Base-by-base conservation (phyloP, 2,888 invertebrate genomes). In the Machimus rusticus region DNA sequence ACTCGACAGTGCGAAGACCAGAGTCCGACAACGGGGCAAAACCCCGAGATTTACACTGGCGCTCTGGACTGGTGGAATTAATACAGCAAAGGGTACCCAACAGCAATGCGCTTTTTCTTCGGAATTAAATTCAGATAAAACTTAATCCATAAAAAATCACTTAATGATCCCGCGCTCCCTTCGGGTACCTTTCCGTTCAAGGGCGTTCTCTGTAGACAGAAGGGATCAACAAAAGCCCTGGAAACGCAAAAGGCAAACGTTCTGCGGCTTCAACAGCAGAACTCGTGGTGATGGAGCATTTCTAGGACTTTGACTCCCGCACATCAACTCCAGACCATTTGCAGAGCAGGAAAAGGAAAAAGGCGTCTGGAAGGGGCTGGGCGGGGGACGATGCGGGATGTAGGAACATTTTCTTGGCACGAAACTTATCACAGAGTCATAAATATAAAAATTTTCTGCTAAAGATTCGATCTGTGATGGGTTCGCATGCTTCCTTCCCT, bases 91-190 rank as follows among this genome's bases (percentile, higher is more conserved):
- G 76, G 84, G 84, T 37, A 85, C 74, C 74, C 66, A 87, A 34
- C 57, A 34, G 34, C 57, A 57, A 57, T n/a, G 57, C 12, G 37
- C 57, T 79, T 55, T 79, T 82, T 76, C 79, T 87, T 87, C 79
- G 57, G 87, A 87, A 88, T 88, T 88, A 87, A 88, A 87, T 87
- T 87, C 85, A 87, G 88, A 88, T 88, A 87, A 88, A 88, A 88
- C 85, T 88, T 88, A 88, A 88, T 88, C 88, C 88, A 88, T 87
- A 88, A 88, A 88, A 88, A 88, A 87, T 88, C 88, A 88, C 88
- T 88, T 88, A 88, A 88, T 88, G 88, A 88, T 88, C 85, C 86
- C 85, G 23, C 51, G 37, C 66, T 74, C 37, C 78, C 39, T 31
- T 82, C 46, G 16, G 2, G 19, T 46, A 66, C 19, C 19, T 23